Evolutionary conservation across 2,888 invertebrate genomes (phyloP), one percentile per base, ranked within the genome.

Genomic region (Thereva nobilitata): DNA sequence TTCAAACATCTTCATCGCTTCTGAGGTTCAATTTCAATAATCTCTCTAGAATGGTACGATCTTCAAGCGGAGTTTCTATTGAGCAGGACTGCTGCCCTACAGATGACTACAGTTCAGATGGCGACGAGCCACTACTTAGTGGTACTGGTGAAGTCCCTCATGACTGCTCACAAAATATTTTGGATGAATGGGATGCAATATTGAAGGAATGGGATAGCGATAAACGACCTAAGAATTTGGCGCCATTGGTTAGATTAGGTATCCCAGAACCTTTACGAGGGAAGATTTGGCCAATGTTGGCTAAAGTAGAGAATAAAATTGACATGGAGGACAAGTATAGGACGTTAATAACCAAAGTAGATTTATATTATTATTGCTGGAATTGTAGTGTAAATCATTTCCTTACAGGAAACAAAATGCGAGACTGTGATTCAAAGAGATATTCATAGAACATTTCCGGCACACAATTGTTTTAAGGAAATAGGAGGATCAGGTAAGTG

Each of bases 371-470:
- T 35, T 2, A 37, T 37, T 38, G 9, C 50, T 52, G 10, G n/a
- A 50, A 63, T 44, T 45, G n/a, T 10, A 3, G 9, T 41, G 5
- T 35, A 54, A 54, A 4, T 40, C 38, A 54, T 37, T 66, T 70
- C n/a, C 71, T 75, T 10, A 75, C 2, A 97, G 94, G 97, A 97
- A 72, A 96, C 96, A 74, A 89, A 90, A 61, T 95, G 93, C 80
- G 99, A 99, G 78, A 90, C 92, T 74, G 94, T 97, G 68, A 99
- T 99, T 75, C 89, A 93, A 75, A 86, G 98, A 64, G 99, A 99
- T 81, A 97, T 99, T 71, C 95, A 97, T 72, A 87, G 99, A 73
- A 99, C 99, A 41, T 99, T 98, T 83, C 98, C 99, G 7, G 99
- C 97, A 41, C 97, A 99, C 82, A 96, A 97, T 77, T 95, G 91